phyloP scores from a whole-genome alignment of 2,888 invertebrate genomes.

The Tridacna crocea region DNA sequence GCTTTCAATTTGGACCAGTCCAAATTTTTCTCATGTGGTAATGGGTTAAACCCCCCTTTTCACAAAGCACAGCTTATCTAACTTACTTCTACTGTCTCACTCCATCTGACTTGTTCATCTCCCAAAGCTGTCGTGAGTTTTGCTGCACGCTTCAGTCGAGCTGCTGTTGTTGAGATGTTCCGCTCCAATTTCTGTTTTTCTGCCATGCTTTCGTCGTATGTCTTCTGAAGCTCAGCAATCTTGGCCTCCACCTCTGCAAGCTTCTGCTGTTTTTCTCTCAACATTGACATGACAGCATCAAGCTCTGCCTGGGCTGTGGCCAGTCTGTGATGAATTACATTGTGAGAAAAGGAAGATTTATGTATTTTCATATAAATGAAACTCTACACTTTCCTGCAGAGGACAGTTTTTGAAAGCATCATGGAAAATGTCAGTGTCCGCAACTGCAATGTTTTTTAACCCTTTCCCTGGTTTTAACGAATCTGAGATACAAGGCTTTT shows the following conservation, averaged over 20 bases:
- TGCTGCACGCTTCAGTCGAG: slow-evolving; percentile 92
- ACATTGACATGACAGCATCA: slow-evolving; percentile 90
- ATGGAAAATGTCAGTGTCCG: no score
- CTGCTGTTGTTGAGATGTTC: slow-evolving; percentile 91
- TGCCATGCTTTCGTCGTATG: slow-evolving; percentile 84
- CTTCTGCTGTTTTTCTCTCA: slow-evolving; percentile 92
- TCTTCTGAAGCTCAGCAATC: slow-evolving; percentile 84
- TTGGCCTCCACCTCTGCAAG: slow-evolving; percentile 92
- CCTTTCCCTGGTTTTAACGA: no score
- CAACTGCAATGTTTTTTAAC: no score
- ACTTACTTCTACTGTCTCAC: slow-evolving; percentile 88
- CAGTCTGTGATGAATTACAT: slow-evolving; percentile 70
- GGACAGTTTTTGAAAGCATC: no score
- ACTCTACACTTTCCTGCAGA: no score
- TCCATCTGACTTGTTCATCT: slow-evolving; percentile 94
- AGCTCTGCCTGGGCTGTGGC: slow-evolving; percentile 90
- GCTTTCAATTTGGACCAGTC: no score
- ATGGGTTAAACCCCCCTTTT: no score
- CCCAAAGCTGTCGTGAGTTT: slow-evolving; percentile 93
- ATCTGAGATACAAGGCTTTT: no score
- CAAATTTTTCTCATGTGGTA: no score
- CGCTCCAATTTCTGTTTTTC: slow-evolving; percentile 91
- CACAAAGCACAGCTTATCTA: background rate
- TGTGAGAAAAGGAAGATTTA: no score
- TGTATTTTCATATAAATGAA: no score